Base-by-base conservation (phyloP, 2,113 vertebrate species). In the Psilopogon haemacephalus region DNA sequence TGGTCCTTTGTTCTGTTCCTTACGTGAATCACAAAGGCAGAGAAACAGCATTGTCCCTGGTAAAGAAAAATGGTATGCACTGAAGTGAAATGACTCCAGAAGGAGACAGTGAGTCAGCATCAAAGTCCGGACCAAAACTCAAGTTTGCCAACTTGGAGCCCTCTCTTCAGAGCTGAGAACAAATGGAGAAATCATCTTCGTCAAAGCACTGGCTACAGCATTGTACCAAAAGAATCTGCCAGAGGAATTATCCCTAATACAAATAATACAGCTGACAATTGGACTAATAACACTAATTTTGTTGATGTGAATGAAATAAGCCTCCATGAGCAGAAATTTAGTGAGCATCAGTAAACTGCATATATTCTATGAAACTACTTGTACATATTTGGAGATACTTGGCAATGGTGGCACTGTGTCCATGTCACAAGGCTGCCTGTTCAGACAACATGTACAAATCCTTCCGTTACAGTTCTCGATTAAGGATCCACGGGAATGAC, bases 101-200 rank as follows among this genome's bases (percentile, higher is more conserved):
- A 87, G 46, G 65, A 96, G 73, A 85, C 62, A 90, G 83, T 91
- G 93, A 93, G 60, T 95, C 83, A 90, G 83, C 91, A 83, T 59
- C 83, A 37, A 74, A 91, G 38, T 54, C 94, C 58, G 62, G n/a
- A 85, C 64, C 33, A 71, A 92, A 94, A 83, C 64, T 67, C 35
- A 82, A 76, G 37, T 64, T 79, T 94, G 48, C 46, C 86, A 85
- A 30, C 42, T 85, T 73, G 32, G 26, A 96, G 27, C 11, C 38
- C 37, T 77, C 55, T 75, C 44, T 32, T 84, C 70, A 68, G 70
- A 71, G 46, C 35, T 42, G 24, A 91, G 77, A 95, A 87, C 81
- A 93, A 95, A 88, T 15, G 8, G 78, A 86, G 67, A 79, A 69
- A 89, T 77, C 3, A 5, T 69, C 37, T 88, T 52, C 4, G 8